Evolutionary conservation across 2,888 invertebrate species (phyloP).

Genomic region (Plagodis dolabraria): DNA sequence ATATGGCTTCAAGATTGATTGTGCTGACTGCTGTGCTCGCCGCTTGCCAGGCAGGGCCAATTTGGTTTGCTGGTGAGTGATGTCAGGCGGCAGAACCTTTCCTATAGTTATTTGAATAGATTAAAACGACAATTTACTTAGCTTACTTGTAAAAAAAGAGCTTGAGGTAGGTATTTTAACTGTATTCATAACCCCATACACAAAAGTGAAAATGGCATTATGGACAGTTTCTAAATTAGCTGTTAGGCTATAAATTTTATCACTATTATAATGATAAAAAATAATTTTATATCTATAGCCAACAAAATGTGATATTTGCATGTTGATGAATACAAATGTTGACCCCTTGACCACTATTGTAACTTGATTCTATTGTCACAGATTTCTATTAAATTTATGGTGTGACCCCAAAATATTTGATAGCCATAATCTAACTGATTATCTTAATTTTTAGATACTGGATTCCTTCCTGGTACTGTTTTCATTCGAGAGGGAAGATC

Average conservation of each 20-base stretch:
- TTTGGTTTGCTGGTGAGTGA: conserved; percentile 59
- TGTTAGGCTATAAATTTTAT: too few relatives aligned
- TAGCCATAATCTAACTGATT: neutral
- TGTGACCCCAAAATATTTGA: conserved; percentile 4
- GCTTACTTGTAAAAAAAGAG: neutral
- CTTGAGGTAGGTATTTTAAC: too few relatives aligned
- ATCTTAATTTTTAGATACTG: conserved; percentile 18
- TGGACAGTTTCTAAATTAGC: too few relatives aligned
- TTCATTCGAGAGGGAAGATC: conserved; percentile 54
- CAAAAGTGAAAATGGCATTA: too few relatives aligned
- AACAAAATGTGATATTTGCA: conserved; percentile 27
- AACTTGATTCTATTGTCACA: conserved; percentile 13
- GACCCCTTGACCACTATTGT: conserved; percentile 7
- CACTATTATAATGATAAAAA: too few relatives aligned
- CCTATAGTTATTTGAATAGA: neutral
- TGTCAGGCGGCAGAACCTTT: conserved; percentile 8
- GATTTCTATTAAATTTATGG: conserved; percentile 5
- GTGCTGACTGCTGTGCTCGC: conserved; percentile 56
- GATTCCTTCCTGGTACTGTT: conserved; percentile 46
- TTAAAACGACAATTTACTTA: neutral
- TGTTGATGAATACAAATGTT: conserved; percentile 31
- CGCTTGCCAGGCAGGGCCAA: conserved; percentile 59
- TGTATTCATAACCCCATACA: too few relatives aligned
- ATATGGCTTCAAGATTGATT: conserved; percentile 66
- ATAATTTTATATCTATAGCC: too few relatives aligned